Evolutionary conservation across 2,113 vertebrate genomes (phyloP), one percentile per base, ranked within the genome.

Genomic region (Chascanopsetta lugubris): DNA sequence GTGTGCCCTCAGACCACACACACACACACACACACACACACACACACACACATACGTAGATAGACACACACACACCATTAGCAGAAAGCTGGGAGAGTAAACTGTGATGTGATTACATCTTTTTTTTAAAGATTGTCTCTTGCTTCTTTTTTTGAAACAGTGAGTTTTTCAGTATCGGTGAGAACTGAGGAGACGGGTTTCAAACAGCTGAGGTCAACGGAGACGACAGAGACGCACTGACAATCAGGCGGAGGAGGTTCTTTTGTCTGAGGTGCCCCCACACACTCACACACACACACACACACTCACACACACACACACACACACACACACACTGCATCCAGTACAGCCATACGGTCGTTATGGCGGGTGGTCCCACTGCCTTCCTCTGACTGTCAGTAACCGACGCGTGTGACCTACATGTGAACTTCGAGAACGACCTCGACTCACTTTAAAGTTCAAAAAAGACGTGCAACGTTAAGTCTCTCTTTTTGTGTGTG

Each of bases 121-220:
- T 86, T 79, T 86, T 79, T 85, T 88, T 71, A 73, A 89, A 85
- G 92, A 93, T 93, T 93, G 92, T 93, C 92, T 93, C 90, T 90
- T 90, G 91, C 90, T 85, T 90, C 78, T 85, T 90, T 88, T 85
- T 51, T 49, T 49, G 2, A 26, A 49, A 49, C 69, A 65, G 58
- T 57, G 25, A 18, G 49, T 32, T 53, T 24, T 32, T 11, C 45
- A 47, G 20, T 24, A 11, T 10, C 6, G 72, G 54, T 11, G 22
- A 38, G 62, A 61, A 69, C 58, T 43, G 69, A 75, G 30, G 70
- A 77, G 71, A 76, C 48, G 67, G n/a, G 54, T 62, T 32, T 54
- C 48, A 68, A 54, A 30, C 49, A 2, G 51, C 72, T 47, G 77
- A 76, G 72, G 76, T 80, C 29, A 24, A 70, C 59, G 45, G 30